phyloP scores from a whole-genome alignment of 2,113 vertebrate species.

The Callipepla squamata region DNA sequence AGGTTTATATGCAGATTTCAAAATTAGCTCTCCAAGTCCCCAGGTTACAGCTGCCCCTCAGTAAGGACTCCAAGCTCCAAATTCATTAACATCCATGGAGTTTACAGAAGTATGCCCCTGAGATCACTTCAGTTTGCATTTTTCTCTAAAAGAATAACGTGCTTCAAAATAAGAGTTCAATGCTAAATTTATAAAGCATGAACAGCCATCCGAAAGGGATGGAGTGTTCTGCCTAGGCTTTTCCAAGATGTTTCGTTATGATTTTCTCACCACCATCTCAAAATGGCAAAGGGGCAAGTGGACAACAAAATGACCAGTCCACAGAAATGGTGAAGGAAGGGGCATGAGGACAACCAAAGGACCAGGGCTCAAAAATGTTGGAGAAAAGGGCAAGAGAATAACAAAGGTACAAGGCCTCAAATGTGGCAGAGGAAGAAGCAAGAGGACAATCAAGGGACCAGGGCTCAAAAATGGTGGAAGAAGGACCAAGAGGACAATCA shows the following conservation, averaged over 20 bases:
- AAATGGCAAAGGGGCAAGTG: rapidly evolving
- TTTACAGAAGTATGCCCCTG: neutral
- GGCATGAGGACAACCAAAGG: too few species aligned
- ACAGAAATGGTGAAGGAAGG: neutral
- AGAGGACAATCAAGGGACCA: too few species aligned
- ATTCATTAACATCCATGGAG: neutral
- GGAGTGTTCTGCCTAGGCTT: neutral
- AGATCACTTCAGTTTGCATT: neutral
- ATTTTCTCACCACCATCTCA: neutral
- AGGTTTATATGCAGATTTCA: neutral
- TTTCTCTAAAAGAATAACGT: neutral
- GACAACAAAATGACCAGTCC: neutral
- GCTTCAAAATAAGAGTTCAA: neutral
- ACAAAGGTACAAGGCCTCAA: too few species aligned
- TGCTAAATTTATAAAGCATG: neutral
- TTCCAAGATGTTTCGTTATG: neutral
- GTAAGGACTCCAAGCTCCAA: neutral
- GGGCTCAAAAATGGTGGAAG: too few species aligned
- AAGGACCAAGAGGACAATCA: too few species aligned
- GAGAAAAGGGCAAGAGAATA: too few species aligned
- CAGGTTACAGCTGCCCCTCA: neutral
- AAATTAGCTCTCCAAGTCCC: neutral
- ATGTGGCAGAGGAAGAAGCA: too few species aligned
- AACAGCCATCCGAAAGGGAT: neutral
- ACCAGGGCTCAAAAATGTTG: too few species aligned